phyloP scores from a whole-genome alignment of 2,797 vertebrate species.

The Acanthiza pusilla region DNA sequence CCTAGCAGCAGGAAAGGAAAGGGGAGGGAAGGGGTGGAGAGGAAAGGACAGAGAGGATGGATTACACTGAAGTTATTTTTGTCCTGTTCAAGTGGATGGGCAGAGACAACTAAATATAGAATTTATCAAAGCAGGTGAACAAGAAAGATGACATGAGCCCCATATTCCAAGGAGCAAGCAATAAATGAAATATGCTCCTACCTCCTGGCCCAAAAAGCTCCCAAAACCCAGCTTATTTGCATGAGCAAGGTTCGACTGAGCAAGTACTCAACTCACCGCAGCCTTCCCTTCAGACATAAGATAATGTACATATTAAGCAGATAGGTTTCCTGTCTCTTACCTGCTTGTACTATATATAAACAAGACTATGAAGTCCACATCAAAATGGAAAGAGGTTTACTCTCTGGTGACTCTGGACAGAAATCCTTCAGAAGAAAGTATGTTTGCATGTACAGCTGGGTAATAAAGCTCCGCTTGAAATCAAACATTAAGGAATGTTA shows the following conservation, averaged over 20 bases:
- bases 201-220: neutral
- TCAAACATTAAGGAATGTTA: conserved; percentile 53
- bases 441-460: neutral
- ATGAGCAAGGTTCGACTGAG: neutral
- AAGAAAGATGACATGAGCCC: neutral
- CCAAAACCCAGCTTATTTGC: neutral
- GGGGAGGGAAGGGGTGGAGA: conserved; percentile 33
- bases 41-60: conserved; percentile 44
- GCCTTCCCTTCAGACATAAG: neutral
- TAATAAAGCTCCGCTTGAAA: conserved; percentile 29
- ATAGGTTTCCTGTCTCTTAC: conserved; percentile 37
- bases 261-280: neutral
- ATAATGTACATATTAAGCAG: neutral
- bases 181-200: neutral
- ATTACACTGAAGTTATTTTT: conserved; percentile 61
- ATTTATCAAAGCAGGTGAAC: conserved; percentile 57
- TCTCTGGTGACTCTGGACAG: neutral
- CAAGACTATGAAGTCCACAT: neutral
- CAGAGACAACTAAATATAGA: conserved; percentile 49
- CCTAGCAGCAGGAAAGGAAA: conserved; percentile 22
- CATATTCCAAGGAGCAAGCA: neutral
- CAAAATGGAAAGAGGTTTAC: neutral
- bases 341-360: conserved; percentile 16
- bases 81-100: conserved; percentile 32
- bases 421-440: conserved; percentile 24